Percentiles rank a stretch among this genome's conserved stretches.
Evolutionary conservation across 2,113 vertebrate species (phyloP).

Genomic region (Bungarus multicinctus): DNA sequence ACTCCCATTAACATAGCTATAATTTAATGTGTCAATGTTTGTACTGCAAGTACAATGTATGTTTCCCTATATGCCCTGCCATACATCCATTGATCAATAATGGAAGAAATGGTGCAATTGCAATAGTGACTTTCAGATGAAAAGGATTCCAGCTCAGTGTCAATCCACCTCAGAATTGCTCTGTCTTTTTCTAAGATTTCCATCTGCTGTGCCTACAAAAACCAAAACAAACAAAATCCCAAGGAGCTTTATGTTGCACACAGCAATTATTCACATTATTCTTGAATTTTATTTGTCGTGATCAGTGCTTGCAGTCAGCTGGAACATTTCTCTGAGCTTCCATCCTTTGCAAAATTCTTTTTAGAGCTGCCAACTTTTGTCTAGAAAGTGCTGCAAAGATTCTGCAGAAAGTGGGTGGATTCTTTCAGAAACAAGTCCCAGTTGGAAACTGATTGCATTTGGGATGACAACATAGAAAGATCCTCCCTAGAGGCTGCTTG

Average conservation of each 20-base stretch:
- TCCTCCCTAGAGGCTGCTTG: constrained; percentile 18
- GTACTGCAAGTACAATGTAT: not conserved
- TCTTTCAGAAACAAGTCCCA: constrained; percentile 18
- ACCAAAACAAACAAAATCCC: not conserved
- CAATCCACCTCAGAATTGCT: not conserved
- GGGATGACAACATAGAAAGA: constrained; percentile 24
- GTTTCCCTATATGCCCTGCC: not conserved
- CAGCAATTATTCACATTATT: not conserved
- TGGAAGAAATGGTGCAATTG: not conserved
- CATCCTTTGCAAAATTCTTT: constrained; percentile 7
- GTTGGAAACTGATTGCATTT: constrained; percentile 37
- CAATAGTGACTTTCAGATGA: not conserved
- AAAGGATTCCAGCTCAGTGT: not conserved
- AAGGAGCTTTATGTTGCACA: not conserved
- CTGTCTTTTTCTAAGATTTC: not conserved
- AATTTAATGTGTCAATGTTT: not conserved
- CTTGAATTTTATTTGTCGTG: not conserved
- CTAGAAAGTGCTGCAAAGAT: constrained; percentile 17
- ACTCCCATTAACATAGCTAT: not conserved
- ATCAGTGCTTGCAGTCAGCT: not conserved
- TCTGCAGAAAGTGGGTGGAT: constrained; percentile 32
- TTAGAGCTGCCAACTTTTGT: constrained; percentile 19
- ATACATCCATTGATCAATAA: not conserved
- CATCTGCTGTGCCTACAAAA: not conserved
- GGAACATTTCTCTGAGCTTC: not conserved